Conservation (phyloP, 2,888 invertebrate genomes). For the Drosophila heteroneura region DNA sequence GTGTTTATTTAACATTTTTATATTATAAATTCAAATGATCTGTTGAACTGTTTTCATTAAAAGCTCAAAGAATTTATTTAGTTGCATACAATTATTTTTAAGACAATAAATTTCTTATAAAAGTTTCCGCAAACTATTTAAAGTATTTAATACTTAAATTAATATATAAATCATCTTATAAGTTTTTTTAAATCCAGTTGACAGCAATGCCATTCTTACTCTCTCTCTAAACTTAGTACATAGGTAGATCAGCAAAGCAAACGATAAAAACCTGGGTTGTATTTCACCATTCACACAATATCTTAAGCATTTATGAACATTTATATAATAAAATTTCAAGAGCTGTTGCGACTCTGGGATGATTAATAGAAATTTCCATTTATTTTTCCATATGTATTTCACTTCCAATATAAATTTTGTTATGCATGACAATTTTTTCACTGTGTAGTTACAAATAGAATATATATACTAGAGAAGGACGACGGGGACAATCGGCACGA, state of each 20-base stretch:
- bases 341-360: not conserved
- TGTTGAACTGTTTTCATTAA: not conserved
- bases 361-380: not conserved
- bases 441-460: conserved; percentile 59
- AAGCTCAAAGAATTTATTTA: not conserved
- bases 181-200: not conserved
- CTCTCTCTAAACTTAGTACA: not conserved
- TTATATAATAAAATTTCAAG: not conserved
- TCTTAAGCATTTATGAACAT: not conserved
- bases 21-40: not conserved
- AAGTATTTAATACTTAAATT: not conserved
- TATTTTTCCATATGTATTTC: not conserved
- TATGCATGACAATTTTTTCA: not conserved
- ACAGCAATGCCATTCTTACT: not conserved
- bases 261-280: not conserved
- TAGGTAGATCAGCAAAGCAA: not conserved
- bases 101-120: not conserved
- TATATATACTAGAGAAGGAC: conserved; percentile 72
- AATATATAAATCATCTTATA: not conserved
- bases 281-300: not conserved
- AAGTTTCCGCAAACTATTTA: not conserved
- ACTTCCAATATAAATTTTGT: not conserved
- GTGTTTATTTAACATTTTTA: not conserved
- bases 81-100: not conserved
- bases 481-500: conserved; percentile 22